Base-by-base conservation (phyloP, 2,797 vertebrate genomes). In the Rhynchonycteris naso region DNA sequence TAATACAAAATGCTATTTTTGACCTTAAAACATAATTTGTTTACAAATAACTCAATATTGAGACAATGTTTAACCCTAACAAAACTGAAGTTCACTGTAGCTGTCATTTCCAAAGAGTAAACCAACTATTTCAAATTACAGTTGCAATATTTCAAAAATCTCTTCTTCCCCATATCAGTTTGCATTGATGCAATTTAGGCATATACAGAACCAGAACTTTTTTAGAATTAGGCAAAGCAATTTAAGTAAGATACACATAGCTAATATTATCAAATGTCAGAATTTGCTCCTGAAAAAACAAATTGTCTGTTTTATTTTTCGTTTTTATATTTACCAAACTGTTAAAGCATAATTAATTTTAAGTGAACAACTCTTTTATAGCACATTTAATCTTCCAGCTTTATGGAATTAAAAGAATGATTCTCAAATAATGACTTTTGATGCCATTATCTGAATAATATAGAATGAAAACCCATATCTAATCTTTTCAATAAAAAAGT, bases 1-100 rank as follows among this genome's bases (percentile, higher is more conserved):
- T 96, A 97, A 97, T 96, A 95, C 96, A 97, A 98, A 91, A 92
- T 97, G 94, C 87, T 98, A 97, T 52, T 97, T 96, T 90, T 96
- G 89, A 96, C 35, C 91, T 97, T 93, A 93, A 96, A 94, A 92
- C 86, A 89, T 61, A 94, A 93, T 71, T 50, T 86, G 81, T 90
- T 97, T 97, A 97, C 87, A 97, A 97, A 97, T 69, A 97, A 98
- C 93, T 98, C 84, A 95, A 61, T 95, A 95, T 93, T 97, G 88
- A 98, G 50, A 97, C 43, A 97, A 69, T 94, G 95, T 96, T 95
- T 95, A 96, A 75, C 30, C 95, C 50, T 68, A 43, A 88, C 92
- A 88, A 93, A 80, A 65, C 89, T 84, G 78, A 85, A 95, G 80
- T 84, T 95, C 43, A 83, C 68, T 84, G 11, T 26, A 96, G 66